These are phyloP conservation scores for Polietes domitor DNA, from an alignment of 2,888 invertebrate species.

Conservation along the genomic window DNA sequence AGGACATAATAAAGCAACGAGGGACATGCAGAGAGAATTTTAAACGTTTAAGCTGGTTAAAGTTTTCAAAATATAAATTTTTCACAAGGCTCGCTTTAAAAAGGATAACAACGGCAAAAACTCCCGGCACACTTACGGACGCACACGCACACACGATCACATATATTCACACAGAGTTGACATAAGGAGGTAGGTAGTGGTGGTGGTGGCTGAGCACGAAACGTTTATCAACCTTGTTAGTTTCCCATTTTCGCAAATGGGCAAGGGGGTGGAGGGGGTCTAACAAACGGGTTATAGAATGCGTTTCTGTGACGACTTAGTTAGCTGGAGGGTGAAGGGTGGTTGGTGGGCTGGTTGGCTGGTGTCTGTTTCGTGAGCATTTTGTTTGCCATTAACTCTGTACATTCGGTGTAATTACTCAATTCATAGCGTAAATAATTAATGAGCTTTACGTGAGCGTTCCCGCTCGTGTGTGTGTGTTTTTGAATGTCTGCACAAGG, in stretches of 20 bases:
- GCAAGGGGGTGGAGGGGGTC: not conserved
- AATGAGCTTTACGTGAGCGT: slow-evolving; percentile 54
- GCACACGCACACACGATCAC: not conserved
- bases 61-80: slow-evolving; percentile 52
- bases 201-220: slow-evolving; percentile 16
- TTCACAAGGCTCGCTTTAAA: slow-evolving; percentile 14
- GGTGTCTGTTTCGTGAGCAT: slow-evolving; percentile 1
- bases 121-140: not conserved
- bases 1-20: slow-evolving; percentile 8
- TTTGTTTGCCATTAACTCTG: slow-evolving; percentile 44
- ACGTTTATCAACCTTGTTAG: slow-evolving; percentile 41
- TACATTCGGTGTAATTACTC: slow-evolving; percentile 63
- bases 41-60: slow-evolving; percentile 51
- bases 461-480: not conserved
- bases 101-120: slow-evolving; percentile 34
- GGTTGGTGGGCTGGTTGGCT: not conserved
- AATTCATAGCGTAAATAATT: slow-evolving; percentile 64
- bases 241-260: slow-evolving; percentile 1
- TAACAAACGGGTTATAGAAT: not conserved
- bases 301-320: no score
- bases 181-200: not conserved
- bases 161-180: not conserved
- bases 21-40: not conserved
- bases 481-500: slow-evolving; percentile 15
- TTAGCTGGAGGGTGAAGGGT: not conserved